These are phyloP conservation scores for Saimiri boliviensis DNA, from an alignment of 2,113 vertebrate genomes.

Conservation along the genomic window DNA sequence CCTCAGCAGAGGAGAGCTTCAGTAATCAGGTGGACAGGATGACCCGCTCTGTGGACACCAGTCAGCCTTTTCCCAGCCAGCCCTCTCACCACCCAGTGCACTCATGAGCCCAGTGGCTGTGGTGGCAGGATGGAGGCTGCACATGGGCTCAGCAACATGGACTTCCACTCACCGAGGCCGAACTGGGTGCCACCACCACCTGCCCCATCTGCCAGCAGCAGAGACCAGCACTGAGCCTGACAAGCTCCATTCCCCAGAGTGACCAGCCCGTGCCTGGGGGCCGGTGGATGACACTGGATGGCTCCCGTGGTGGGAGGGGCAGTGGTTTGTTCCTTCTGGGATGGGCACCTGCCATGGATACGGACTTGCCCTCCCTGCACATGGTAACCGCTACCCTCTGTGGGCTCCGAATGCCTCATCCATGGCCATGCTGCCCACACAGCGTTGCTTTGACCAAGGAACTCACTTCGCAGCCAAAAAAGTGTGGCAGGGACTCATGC, in stretches of 20 bases:
- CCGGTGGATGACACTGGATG: too few species aligned
- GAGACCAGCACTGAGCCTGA: not conserved
- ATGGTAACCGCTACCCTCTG: not conserved
- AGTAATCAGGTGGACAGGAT: not conserved
- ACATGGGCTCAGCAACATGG: not conserved
- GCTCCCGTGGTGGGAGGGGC: too few species aligned
- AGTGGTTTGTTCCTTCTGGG: too few species aligned
- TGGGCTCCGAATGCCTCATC: not conserved
- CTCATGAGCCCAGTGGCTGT: not conserved
- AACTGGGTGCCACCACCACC: not conserved
- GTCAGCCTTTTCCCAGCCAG: too few species aligned
- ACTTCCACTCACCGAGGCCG: too few species aligned
- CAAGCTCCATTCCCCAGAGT: not conserved
- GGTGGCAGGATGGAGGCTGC: not conserved
- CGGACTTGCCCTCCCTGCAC: too few species aligned
- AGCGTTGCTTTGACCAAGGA: not conserved
- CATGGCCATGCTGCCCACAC: not conserved
- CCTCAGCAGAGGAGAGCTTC: not conserved
- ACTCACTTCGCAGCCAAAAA: not conserved
- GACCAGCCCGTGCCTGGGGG: not conserved
- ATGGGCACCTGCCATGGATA: not conserved
- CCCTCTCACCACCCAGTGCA: not conserved
- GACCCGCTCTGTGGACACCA: too few species aligned
- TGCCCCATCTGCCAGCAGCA: not conserved
- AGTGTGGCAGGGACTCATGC: accelerated